Conservation (phyloP, 2,888 invertebrate genomes). For the Clostera curtula region DNA sequence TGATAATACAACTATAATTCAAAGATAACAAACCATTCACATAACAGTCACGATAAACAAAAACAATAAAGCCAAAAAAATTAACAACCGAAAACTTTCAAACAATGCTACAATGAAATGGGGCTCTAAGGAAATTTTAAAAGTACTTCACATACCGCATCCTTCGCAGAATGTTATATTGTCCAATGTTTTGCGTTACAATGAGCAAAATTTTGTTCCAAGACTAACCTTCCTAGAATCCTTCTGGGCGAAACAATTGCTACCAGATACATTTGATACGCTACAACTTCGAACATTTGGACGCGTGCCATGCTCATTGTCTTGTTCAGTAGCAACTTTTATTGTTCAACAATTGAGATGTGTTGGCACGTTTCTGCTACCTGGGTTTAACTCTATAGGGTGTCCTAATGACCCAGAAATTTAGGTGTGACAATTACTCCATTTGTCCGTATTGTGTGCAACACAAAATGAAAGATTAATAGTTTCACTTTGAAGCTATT, state of each 20-base stretch:
- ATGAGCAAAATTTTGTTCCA: conserved; percentile 11
- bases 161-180: no score
- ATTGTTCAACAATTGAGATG: conserved; percentile 28
- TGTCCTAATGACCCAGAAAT: conserved; percentile 38
- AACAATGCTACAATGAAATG: no score
- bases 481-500: conserved; percentile 5
- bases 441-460: conserved; percentile 26
- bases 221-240: conserved; percentile 19
- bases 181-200: conserved; percentile 13
- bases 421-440: conserved; percentile 30
- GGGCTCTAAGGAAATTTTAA: no score
- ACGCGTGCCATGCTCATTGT: conserved; percentile 29
- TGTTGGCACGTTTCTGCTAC: conserved; percentile 22
- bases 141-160: no score
- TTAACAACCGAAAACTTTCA: no score
- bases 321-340: conserved; percentile 46
- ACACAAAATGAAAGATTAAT: conserved; percentile 18
- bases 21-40: no score
- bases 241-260: conserved; percentile 44
- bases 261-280: conserved; percentile 28
- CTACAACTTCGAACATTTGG: conserved; percentile 30
- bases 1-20: no score
- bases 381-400: conserved; percentile 14
- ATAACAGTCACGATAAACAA: no score
- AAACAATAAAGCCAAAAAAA: no score